phyloP scores from a whole-genome alignment of 2,113 vertebrate species.

The Sorex fumeus region DNA sequence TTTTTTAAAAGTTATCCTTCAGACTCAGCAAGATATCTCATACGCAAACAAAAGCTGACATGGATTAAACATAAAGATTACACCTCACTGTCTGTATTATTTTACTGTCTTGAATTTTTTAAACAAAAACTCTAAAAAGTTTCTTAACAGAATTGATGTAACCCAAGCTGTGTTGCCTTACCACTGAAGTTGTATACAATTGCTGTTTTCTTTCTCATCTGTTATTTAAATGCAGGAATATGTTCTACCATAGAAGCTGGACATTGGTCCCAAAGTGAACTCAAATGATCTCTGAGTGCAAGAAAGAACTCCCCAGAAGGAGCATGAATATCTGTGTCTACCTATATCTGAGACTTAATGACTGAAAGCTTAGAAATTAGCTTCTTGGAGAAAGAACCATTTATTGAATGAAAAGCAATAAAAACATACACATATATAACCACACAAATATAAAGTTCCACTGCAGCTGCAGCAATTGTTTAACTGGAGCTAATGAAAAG shows the following conservation, averaged over 20 bases:
- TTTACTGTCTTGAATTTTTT: slow-evolving; percentile 51
- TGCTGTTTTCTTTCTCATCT: background rate
- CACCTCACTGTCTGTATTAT: background rate
- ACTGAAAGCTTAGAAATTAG: background rate
- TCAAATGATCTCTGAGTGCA: background rate
- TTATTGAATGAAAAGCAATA: background rate
- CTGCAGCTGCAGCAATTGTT: background rate
- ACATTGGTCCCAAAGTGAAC: background rate
- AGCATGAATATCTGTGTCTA: background rate
- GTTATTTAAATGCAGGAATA: background rate
- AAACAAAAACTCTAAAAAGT: slow-evolving; percentile 41
- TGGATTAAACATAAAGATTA: slow-evolving; percentile 11
- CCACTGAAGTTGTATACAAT: background rate
- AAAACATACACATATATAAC: background rate
- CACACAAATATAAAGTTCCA: background rate
- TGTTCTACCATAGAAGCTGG: background rate
- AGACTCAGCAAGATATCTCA: slow-evolving; percentile 54
- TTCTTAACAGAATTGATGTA: background rate
- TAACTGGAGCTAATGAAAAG: background rate
- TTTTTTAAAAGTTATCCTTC: slow-evolving; percentile 26
- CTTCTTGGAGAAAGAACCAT: background rate
- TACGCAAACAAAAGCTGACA: slow-evolving; percentile 4
- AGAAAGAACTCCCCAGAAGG: slow-evolving; percentile 22
- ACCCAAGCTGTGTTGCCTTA: background rate
- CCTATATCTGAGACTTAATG: background rate